Base-by-base conservation (phyloP, 2,888 invertebrate species). In the Lasioglossum lativentre region DNA sequence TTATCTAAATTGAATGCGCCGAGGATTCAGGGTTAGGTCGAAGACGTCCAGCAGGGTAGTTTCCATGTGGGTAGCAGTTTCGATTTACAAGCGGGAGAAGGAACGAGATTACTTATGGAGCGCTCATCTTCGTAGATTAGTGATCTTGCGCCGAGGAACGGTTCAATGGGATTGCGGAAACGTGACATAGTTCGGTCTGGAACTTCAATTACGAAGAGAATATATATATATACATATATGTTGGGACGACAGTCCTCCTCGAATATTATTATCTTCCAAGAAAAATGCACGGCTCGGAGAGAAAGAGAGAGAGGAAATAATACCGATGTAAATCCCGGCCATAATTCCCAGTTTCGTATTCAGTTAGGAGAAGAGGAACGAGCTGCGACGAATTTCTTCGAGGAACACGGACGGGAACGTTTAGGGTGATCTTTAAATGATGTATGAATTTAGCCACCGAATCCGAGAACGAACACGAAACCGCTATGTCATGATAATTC, bases 141-240 rank as follows among this genome's bases (percentile, higher is more conserved):
- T 56, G 56, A 74, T 74, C 73, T 47, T n/a, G 38, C 73, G 52
- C 3, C 14, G 52, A 38, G 73, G 23, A 74, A 47, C 30, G 27
- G 52, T 56, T 74, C 52, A 52, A 30, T 34, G 34, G 52, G 73
- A 74, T 56, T 56, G 73, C 52, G 23, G 73, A 38, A 74, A 74
- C 73, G 73, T 56, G 73, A 56, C 73, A 74, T 34, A 56, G 73
- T 74, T 72, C 38, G 52, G 40, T 14, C 73, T 74, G 30, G 47
- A 47, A 72, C 52, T 74, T 74, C 73, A 52, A 74, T 74, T 74
- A 74, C 34, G 23, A 16, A 5, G 34, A n/a, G 73, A 74, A 47
- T 47, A 47, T 40, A 47, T 30, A 30, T 19, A 16, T 45, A 72
- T 23, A 23, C 30, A 16, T 45, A 72, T 23, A 23, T 23, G 47